Percentiles rank a stretch among this genome's conserved stretches.
Evolutionary conservation across 2,113 vertebrate species (phyloP).

Genomic region (Rhinopomastus cyanomelas): DNA sequence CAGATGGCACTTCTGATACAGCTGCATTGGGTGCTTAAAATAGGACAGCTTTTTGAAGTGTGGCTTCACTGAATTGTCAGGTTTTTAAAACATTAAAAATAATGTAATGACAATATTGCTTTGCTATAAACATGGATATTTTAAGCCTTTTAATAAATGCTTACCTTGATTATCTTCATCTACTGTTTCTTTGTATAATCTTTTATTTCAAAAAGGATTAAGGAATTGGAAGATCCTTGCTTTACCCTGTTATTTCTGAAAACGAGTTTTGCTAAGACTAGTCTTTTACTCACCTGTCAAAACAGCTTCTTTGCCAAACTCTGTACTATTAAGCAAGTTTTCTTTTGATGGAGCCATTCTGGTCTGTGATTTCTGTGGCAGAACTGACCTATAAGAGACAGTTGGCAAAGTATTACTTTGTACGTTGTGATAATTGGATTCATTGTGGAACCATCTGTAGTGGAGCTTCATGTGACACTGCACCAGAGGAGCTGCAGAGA

Average conservation of each 20-base stretch:
- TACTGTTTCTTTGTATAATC: neutral
- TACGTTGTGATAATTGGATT: constrained; percentile 15
- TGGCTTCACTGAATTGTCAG: neutral
- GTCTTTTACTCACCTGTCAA: constrained; percentile 26
- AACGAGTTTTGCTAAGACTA: constrained; percentile 45
- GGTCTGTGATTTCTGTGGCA: neutral
- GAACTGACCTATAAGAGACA: constrained; percentile 10
- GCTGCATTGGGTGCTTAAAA: neutral
- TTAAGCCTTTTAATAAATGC: neutral
- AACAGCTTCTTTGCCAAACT: neutral
- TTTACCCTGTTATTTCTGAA: constrained; percentile 39
- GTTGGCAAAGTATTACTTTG: neutral
- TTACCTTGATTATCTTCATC: neutral
- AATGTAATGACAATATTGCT: neutral
- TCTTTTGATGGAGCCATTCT: neutral
- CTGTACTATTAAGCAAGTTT: neutral
- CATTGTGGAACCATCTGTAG: neutral
- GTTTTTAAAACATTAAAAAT: neutral
- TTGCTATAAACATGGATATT: neutral
- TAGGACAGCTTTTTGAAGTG: neutral
- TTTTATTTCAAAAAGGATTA: constrained; percentile 32
- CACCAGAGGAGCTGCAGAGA: neutral
- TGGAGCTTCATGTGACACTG: neutral
- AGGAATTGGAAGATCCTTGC: constrained; percentile 12
- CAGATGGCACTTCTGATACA: neutral